A percentile compares a stretch with the other conserved stretches of the same genome.
These are phyloP conservation scores for Cyphomyrmex costatus DNA, from an alignment of 1,140 invertebrate species.

Conservation along the genomic window DNA sequence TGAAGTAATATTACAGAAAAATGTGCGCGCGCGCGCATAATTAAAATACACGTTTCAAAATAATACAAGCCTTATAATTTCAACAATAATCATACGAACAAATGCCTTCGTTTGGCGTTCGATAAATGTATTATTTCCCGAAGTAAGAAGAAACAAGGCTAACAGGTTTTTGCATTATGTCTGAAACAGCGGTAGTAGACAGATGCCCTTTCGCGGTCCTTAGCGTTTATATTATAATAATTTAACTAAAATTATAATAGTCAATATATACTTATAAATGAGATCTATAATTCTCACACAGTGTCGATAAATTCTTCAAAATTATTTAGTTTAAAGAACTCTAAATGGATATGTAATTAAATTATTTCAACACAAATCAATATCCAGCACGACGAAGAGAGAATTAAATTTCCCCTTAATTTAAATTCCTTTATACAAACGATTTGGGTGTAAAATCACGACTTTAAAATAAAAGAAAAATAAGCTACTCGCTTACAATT, in stretches of 20 bases:
- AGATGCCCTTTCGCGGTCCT: background rate
- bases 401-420: constrained; percentile 7
- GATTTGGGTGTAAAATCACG: constrained; percentile 71
- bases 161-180: constrained; percentile 51
- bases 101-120: background rate
- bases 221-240: background rate
- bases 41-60: background rate
- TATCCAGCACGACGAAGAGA: background rate
- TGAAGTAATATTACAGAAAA: background rate
- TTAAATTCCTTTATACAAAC: constrained; percentile 74
- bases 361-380: background rate
- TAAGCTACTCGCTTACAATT: constrained; percentile 56
- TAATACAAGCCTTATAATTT: background rate
- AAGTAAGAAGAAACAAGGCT: constrained; percentile 36
- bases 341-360: background rate
- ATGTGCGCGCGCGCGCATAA: too few species aligned
- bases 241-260: background rate
- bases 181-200: constrained; percentile 1
- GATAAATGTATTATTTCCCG: constrained; percentile 28
- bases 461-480: constrained; percentile 47
- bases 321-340: background rate
- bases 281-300: background rate
- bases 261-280: background rate
- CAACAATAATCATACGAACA: background rate
- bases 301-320: background rate